These are phyloP conservation scores for Maniola jurtina DNA, from an alignment of 1,140 invertebrate species.

Conservation along the genomic window DNA sequence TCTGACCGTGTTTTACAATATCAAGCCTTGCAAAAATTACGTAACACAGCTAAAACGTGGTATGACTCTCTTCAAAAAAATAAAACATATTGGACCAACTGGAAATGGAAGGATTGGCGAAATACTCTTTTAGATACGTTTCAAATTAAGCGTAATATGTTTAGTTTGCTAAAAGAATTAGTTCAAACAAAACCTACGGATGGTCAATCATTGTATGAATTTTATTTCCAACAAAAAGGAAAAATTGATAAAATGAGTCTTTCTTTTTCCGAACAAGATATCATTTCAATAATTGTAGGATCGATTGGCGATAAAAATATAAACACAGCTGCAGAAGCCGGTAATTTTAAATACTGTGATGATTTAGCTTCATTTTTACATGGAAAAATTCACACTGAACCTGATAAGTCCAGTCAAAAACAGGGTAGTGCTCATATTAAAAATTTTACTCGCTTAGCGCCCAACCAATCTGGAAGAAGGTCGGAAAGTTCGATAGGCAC, in stretches of 20 bases:
- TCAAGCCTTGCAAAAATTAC: constrained; percentile 40
- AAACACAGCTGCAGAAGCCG: constrained; percentile 15
- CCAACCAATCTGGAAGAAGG: no score
- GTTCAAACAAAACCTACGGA: constrained; percentile 31
- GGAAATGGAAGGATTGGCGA: constrained; percentile 39
- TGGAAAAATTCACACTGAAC: no score
- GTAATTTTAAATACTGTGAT: constrained; percentile 21
- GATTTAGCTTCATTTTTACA: constrained; percentile 27
- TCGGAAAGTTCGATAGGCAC: no score
- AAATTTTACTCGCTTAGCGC: no score
- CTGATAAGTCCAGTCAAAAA: no score
- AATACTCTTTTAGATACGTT: constrained; percentile 30
- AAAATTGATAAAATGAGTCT: constrained; percentile 26
- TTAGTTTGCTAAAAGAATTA: constrained; percentile 28
- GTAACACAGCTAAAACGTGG: constrained; percentile 37
- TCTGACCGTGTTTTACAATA: constrained; percentile 34
- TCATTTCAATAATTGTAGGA: constrained; percentile 29
- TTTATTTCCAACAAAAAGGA: constrained; percentile 34
- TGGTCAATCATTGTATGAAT: constrained; percentile 38
- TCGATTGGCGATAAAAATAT: constrained; percentile 26
- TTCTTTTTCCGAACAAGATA: constrained; percentile 23
- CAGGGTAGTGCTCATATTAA: no score
- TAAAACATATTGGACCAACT: constrained; percentile 35
- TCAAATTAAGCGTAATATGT: constrained; percentile 37
- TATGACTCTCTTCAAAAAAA: constrained; percentile 35